Conservation (phyloP, 2,113 vertebrate species). For the Alligator mississippiensis region DNA sequence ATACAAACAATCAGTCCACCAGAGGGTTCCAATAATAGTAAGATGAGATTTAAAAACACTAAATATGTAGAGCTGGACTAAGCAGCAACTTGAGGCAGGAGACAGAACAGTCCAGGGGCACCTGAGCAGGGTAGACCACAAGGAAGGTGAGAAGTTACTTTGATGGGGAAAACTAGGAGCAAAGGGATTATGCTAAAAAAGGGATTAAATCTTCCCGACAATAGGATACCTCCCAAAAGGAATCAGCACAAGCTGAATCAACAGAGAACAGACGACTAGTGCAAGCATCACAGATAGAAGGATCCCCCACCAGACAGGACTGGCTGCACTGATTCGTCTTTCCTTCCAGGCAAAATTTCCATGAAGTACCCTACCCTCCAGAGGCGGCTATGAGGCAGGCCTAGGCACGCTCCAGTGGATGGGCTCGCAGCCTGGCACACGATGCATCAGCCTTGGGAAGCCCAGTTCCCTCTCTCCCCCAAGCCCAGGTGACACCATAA, state of each 20-base stretch:
- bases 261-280: background rate
- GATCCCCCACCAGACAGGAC: background rate
- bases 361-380: background rate
- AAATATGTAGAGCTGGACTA: background rate
- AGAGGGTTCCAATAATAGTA: conserved; percentile 23
- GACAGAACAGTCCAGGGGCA: conserved; percentile 9
- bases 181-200: background rate
- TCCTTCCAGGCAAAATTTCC: background rate
- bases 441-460: background rate
- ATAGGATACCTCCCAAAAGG: background rate
- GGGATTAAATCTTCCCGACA: background rate
- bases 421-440: background rate
- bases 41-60: background rate
- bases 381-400: background rate
- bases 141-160: background rate
- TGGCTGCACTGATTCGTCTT: background rate
- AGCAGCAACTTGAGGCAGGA: background rate
- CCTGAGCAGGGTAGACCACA: background rate
- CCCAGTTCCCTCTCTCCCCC: background rate
- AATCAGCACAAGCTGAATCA: background rate
- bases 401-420: background rate
- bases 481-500: background rate
- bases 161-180: background rate
- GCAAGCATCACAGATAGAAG: background rate
- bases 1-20: conserved; percentile 24